A percentile compares a stretch with the other conserved stretches of the same genome.
phyloP scores from a whole-genome alignment of 2,797 vertebrate genomes.

The Garrulus glandarius region DNA sequence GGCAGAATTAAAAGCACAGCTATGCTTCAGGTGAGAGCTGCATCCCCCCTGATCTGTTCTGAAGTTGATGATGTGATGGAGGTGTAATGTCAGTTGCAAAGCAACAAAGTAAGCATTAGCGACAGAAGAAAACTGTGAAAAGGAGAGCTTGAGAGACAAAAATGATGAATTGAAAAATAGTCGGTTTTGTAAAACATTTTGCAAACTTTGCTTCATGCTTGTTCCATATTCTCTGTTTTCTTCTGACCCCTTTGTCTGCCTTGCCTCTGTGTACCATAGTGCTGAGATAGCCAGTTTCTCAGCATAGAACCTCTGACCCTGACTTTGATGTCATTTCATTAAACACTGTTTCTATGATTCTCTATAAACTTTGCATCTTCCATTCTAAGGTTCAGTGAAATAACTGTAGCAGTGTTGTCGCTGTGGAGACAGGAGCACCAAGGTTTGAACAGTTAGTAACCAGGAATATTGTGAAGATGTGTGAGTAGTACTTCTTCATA shows the following conservation, averaged over 20 bases:
- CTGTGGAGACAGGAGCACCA: neutral
- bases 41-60: neutral
- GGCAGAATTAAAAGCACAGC: neutral
- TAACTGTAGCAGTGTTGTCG: neutral
- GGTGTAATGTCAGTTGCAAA: neutral
- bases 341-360: neutral
- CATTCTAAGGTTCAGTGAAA: neutral
- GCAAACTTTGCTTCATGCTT: neutral
- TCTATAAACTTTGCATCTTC: neutral
- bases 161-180: neutral
- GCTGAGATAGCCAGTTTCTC: neutral
- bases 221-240: neutral
- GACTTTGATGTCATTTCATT: neutral
- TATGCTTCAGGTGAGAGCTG: neutral
- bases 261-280: neutral
- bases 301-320: neutral
- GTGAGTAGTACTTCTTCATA: neutral
- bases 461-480: neutral
- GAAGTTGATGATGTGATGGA: neutral
- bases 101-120: neutral
- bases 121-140: neutral
- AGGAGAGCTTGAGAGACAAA: neutral
- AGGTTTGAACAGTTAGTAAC: neutral
- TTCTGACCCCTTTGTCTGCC: neutral
- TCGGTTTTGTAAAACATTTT: neutral